Conservation (phyloP, 2,888 invertebrate species). For the Philopedon plagiatum region DNA sequence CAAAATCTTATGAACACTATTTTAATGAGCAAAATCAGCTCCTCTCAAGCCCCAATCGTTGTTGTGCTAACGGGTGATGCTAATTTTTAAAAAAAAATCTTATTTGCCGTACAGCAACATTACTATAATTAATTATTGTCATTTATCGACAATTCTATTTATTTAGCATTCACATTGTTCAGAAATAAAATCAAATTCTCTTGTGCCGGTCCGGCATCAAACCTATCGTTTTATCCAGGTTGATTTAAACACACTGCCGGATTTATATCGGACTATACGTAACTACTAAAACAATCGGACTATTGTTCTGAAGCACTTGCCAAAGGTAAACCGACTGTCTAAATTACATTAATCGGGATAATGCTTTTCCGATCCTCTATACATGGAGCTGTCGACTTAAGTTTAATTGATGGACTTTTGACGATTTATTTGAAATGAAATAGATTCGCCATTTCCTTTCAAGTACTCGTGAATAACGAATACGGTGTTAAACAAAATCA, state of each 20-base stretch:
- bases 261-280: slow-evolving; percentile 38
- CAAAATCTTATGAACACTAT: no score
- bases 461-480: no score
- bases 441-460: no score
- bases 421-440: not conserved
- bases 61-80: no score
- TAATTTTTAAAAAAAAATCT: no score
- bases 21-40: no score
- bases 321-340: slow-evolving; percentile 37
- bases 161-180: no score
- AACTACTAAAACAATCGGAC: slow-evolving; percentile 54
- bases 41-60: no score
- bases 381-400: slow-evolving; percentile 7
- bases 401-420: slow-evolving; percentile 5
- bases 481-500: no score
- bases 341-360: slow-evolving; percentile 34
- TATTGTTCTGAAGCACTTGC: slow-evolving; percentile 56
- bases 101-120: no score
- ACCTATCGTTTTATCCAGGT: slow-evolving; percentile 41
- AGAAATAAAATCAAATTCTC: not conserved
- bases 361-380: slow-evolving; percentile 27
- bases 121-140: no score
- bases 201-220: slow-evolving; percentile 12
- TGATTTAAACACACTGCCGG: slow-evolving; percentile 34
- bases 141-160: no score